Conservation (phyloP, 2,888 invertebrate genomes). For the Onchidella celtica region DNA sequence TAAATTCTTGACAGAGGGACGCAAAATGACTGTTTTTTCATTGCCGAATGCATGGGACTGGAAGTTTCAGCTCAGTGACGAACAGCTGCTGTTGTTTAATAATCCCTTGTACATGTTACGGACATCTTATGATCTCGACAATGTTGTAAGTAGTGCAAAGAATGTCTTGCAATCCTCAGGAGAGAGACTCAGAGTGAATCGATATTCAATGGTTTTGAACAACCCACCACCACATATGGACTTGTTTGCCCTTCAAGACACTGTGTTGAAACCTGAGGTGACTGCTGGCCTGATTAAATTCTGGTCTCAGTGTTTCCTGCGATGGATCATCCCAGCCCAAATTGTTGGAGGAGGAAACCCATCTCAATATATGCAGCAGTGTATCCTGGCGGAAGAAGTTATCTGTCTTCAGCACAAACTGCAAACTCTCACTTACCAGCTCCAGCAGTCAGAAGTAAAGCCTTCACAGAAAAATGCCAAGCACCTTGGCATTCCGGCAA, state of each 20-base stretch:
- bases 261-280: constrained; percentile 58
- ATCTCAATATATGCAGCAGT: constrained; percentile 78
- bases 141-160: constrained; percentile 50
- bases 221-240: constrained; percentile 6
- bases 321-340: constrained; percentile 92
- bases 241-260: constrained; percentile 47
- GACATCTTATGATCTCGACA: constrained; percentile 50
- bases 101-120: constrained; percentile 87
- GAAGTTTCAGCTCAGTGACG: constrained; percentile 91
- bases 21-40: constrained; percentile 57
- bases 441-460: constrained; percentile 26
- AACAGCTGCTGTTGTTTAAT: constrained; percentile 90
- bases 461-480: not conserved
- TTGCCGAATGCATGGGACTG: constrained; percentile 89
- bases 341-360: constrained; percentile 86
- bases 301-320: constrained; percentile 94
- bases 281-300: constrained; percentile 82
- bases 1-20: constrained; percentile 81
- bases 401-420: constrained; percentile 73
- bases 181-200: constrained; percentile 51
- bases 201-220: constrained; percentile 41
- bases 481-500: not conserved
- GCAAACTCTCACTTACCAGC: constrained; percentile 53
- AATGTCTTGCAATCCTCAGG: constrained; percentile 47
- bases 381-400: constrained; percentile 79